A percentile compares a stretch with the other conserved stretches of the same genome.
Conservation (phyloP, 2,113 vertebrate genomes). For the Mastomys natalensis region DNA sequence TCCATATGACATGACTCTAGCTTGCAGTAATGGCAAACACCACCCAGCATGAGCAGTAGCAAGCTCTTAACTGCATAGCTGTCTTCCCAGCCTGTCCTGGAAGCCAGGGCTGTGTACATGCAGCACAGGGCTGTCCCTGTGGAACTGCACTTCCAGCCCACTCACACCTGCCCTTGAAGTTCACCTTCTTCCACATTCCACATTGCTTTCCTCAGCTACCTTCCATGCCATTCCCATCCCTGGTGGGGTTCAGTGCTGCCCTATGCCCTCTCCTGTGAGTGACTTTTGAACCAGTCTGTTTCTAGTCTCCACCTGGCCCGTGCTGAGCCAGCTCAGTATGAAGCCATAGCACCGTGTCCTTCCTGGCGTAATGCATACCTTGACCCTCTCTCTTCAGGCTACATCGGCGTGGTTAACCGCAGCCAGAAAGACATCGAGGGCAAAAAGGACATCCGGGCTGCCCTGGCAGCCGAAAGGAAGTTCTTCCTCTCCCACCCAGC, state of each 20-base stretch:
- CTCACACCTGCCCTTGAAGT: background rate
- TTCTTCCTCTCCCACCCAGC: constrained; percentile 97
- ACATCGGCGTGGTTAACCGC: constrained; percentile 97
- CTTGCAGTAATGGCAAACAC: background rate
- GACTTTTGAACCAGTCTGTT: background rate
- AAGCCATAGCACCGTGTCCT: background rate
- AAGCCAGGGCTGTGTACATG: background rate
- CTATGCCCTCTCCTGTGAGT: background rate
- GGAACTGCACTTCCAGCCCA: background rate
- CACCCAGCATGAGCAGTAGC: background rate
- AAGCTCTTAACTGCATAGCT: background rate
- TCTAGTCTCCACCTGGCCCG: background rate
- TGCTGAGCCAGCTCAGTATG: background rate
- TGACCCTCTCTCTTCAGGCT: constrained; percentile 87
- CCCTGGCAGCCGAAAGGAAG: constrained; percentile 95
- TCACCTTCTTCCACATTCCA: background rate
- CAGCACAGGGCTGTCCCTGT: background rate
- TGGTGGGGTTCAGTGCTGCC: background rate
- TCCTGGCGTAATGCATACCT: background rate
- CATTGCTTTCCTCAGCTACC: no score
- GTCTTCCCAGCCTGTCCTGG: background rate
- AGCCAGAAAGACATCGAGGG: constrained; percentile 99
- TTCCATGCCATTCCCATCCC: background rate
- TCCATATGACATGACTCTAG: background rate
- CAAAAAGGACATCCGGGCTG: constrained; percentile 94